Evolutionary conservation across 2,888 invertebrate genomes (phyloP), one percentile per base, ranked within the genome.

Genomic region (Drosophila prolongata): DNA sequence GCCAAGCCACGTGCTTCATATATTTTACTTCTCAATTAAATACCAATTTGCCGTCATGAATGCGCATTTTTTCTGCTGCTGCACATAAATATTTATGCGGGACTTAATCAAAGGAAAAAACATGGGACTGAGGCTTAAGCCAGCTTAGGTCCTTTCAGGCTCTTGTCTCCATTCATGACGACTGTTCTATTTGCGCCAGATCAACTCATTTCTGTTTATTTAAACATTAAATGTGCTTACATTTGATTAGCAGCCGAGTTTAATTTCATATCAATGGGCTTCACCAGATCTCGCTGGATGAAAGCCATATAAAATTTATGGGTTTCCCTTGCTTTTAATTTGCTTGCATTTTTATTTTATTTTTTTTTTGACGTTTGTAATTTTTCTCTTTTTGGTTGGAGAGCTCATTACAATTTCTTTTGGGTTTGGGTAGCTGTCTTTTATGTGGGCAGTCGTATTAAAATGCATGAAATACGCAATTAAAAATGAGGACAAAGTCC

Each of bases 201-300:
- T 53, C 52, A 66, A 66, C 65, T 53, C 65, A 66, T 66, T 66
- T 47, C 46, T 66, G 81, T 84, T 76, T 70, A 78, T 73, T 87
- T 87, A 49, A 80, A 83, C 79, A 80, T 87, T 78, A 83, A 86
- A 78, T 74, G 74, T 47, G 80, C 78, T 80, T 75, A 78, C 57
- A 76, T 86, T 86, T 81, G 87, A 81, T 86, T 72, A 83, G 84
- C 80, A 47, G 53, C 71, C 49, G 54, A 66, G 72, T 74, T 84
- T 81, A 70, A 75, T 84, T 78, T 64, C 67, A 74, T 75, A 79
- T 77, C 75, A 77, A 69, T 74, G 69, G 44, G 62, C 56, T 16
- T 50, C 13, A 19, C 10, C 40, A 54, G 54, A 16, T 54, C 37
- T 35, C 11, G 13, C 6, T 14, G n/a, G 11, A 34, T 11, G 42